phyloP scores from a whole-genome alignment of 2,113 vertebrate genomes.

The Herpetotheres cachinnans region DNA sequence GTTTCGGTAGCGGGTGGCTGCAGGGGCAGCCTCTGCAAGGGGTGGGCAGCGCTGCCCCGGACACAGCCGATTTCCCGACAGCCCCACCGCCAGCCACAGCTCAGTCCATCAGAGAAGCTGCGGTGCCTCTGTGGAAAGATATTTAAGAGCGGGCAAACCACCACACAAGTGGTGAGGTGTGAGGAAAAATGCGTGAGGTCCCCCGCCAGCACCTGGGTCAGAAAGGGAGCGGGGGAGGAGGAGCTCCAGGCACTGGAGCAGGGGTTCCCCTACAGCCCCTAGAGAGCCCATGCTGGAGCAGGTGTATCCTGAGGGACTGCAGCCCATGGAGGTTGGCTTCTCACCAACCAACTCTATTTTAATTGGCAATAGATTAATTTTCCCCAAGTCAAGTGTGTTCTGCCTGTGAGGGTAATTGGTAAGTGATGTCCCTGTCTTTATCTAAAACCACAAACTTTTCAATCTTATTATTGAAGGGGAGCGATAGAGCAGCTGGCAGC shows the following conservation, averaged over 20 bases:
- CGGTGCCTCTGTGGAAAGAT: accelerated
- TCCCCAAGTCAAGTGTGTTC: neutral
- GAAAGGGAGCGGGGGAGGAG: neutral
- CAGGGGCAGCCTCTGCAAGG: too few relatives aligned
- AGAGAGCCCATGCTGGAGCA: neutral
- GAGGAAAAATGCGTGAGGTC: too few relatives aligned
- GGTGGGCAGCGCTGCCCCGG: neutral
- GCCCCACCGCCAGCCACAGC: accelerated
- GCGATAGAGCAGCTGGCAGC: neutral
- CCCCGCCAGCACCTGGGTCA: neutral
- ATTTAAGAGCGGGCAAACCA: neutral
- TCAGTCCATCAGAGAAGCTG: neutral
- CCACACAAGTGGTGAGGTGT: neutral
- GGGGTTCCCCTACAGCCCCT: neutral
- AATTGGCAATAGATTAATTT: neutral
- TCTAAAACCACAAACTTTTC: neutral
- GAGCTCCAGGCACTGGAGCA: neutral
- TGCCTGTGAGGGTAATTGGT: neutral
- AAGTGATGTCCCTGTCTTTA: neutral
- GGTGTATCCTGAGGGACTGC: neutral
- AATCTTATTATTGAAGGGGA: neutral
- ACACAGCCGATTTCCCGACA: too few relatives aligned
- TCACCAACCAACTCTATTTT: neutral
- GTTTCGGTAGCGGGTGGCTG: neutral
- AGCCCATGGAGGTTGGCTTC: neutral